Percentiles rank a stretch among this genome's conserved stretches.
These are phyloP conservation scores for Campoplex nolae DNA, from an alignment of 2,888 invertebrate species.

Conservation along the genomic window DNA sequence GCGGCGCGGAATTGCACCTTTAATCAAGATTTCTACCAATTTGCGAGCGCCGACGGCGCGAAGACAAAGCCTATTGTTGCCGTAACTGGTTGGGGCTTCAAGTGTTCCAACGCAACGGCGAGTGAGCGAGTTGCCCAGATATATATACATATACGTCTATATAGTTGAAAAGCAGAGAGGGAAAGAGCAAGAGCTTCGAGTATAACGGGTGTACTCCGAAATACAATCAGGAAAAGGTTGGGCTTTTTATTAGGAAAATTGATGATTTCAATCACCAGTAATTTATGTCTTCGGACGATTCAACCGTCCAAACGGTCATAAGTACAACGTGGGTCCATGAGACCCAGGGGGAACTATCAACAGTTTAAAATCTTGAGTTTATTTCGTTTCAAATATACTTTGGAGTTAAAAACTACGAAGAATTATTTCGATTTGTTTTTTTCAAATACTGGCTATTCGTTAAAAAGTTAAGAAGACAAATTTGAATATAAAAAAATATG, in stretches of 20 bases:
- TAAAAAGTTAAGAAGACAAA: too few relatives aligned
- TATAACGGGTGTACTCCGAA: conserved; percentile 62
- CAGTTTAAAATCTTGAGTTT: too few relatives aligned
- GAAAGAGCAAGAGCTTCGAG: conserved; percentile 3
- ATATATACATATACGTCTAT: conserved; percentile 32
- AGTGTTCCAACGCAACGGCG: conserved; percentile 83
- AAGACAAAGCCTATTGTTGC: conserved; percentile 85
- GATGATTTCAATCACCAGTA: not conserved
- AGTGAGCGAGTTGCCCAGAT: conserved; percentile 64
- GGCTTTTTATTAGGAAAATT: not conserved
- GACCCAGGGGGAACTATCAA: not conserved
- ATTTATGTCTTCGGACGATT: not conserved
- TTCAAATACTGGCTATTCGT: too few relatives aligned
- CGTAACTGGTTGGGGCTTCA: conserved; percentile 84
- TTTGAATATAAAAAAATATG: too few relatives aligned
- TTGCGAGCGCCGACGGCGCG: conserved; percentile 84
- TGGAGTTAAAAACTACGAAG: too few relatives aligned
- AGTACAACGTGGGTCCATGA: not conserved
- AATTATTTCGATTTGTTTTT: too few relatives aligned
- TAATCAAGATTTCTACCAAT: conserved; percentile 85
- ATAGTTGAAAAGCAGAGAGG: conserved; percentile 5
- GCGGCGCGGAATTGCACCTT: conserved; percentile 82
- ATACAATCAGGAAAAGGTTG: not conserved
- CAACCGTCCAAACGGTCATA: not conserved
- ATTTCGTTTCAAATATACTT: too few relatives aligned